Percentiles rank a stretch among this genome's conserved stretches.
phyloP scores from a whole-genome alignment of 2,888 invertebrate species.

The Phasia obesa region DNA sequence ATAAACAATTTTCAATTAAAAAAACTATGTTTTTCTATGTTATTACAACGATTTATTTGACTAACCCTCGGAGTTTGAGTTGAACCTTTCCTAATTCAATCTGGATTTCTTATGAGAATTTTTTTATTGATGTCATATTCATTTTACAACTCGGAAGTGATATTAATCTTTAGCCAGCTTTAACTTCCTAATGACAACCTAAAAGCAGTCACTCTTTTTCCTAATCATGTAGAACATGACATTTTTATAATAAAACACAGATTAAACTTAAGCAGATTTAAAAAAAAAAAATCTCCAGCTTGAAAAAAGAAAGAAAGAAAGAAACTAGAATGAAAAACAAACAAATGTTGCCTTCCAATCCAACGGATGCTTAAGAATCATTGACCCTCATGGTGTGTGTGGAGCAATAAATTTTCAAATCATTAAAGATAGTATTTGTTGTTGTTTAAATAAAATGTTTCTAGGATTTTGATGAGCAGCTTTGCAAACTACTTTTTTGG shows the following conservation, averaged over 20 bases:
- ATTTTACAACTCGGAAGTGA: slow-evolving; percentile 53
- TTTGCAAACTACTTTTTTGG: not conserved
- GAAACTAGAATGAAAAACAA: not conserved
- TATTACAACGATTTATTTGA: not conserved
- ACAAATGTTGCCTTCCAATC: not conserved
- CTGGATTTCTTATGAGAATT: slow-evolving; percentile 44
- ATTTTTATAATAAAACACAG: not conserved
- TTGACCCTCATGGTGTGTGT: not conserved
- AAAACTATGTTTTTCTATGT: too few species aligned
- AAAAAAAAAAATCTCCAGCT: not conserved
- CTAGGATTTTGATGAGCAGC: not conserved
- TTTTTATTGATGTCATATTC: not conserved
- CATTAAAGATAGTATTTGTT: not conserved
- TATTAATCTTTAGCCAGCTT: slow-evolving; percentile 6
- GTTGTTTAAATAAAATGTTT: slow-evolving; percentile 5
- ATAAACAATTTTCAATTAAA: too few species aligned
- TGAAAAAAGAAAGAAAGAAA: not conserved
- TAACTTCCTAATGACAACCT: slow-evolving; percentile 39
- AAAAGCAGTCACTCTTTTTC: not conserved
- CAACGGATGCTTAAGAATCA: not conserved
- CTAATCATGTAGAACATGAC: slow-evolving; percentile 32
- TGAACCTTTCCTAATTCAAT: slow-evolving; percentile 15
- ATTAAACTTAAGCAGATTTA: not conserved
- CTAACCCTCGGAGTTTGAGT: too few species aligned
- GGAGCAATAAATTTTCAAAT: slow-evolving; percentile 35